phyloP scores from a whole-genome alignment of 2,113 vertebrate genomes.

The Antechinus stuartii region DNA sequence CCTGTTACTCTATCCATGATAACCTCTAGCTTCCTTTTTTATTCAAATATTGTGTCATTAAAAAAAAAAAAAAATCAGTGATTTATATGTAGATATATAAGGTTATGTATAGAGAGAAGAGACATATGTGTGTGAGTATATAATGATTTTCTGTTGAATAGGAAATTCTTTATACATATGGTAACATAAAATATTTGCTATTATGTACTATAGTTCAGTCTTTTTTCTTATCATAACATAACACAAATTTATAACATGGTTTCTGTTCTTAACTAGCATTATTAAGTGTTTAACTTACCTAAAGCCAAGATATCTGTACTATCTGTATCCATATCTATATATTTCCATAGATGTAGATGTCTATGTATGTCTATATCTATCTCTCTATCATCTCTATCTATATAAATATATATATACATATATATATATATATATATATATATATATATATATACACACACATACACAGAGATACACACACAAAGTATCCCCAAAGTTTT shows the following conservation, averaged over 20 bases:
- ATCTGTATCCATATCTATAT: neutral
- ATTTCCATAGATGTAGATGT: neutral
- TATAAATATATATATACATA: neutral
- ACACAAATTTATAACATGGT: neutral
- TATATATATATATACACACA: no score
- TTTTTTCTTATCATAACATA: neutral
- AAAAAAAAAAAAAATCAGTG: neutral
- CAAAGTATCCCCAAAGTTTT: no score
- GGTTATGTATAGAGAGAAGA: neutral
- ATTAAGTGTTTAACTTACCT: neutral
- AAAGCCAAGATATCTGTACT: neutral
- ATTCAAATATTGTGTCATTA: neutral
- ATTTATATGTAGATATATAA: neutral
- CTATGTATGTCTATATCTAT: neutral
- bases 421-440: no score
- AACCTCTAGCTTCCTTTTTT: neutral
- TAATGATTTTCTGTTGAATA: neutral
- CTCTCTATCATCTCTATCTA: no score
- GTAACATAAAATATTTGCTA: neutral
- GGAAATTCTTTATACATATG: neutral
- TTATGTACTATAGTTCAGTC: neutral
- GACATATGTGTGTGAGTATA: neutral
- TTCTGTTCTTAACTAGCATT: neutral
- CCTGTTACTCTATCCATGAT: neutral
- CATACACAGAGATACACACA: no score